phyloP scores from a whole-genome alignment of 2,888 invertebrate species.

The Dasysyrphus tricinctus region DNA sequence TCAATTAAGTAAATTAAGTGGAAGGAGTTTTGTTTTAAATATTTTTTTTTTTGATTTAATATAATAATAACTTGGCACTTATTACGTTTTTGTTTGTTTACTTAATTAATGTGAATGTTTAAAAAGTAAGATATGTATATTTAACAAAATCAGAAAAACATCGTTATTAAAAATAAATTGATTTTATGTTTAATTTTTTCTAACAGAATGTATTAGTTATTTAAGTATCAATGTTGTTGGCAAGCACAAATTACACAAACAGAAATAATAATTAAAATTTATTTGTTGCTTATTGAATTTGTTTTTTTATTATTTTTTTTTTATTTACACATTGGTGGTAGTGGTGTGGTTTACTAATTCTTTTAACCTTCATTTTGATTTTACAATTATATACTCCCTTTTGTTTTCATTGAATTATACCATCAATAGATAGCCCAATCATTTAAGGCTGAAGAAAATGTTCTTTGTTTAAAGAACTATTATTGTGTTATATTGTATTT shows the following conservation, averaged over 20 bases:
- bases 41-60: constrained; percentile 53
- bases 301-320: constrained; percentile 50
- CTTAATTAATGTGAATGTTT: constrained; percentile 32
- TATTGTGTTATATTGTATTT: too few species aligned
- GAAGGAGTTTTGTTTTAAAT: constrained; percentile 5
- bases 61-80: constrained; percentile 42
- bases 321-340: constrained; percentile 48
- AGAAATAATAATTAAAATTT: constrained; percentile 61
- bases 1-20: constrained; percentile 14
- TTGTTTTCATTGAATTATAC: not conserved
- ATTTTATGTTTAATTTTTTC: constrained; percentile 34
- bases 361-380: constrained; percentile 23
- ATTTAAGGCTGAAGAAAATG: not conserved
- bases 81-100: constrained; percentile 17
- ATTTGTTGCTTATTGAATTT: constrained; percentile 46
- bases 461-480: not conserved
- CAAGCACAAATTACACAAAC: constrained; percentile 57
- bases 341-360: constrained; percentile 54
- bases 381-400: not conserved
- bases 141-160: constrained; percentile 10
- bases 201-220: constrained; percentile 56
- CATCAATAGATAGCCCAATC: constrained; percentile 19
- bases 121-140: constrained; percentile 21
- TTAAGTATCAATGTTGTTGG: constrained; percentile 66
- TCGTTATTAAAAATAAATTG: constrained; percentile 1